Conservation (phyloP, 2,888 invertebrate species). For the Nemoura dubitans region DNA sequence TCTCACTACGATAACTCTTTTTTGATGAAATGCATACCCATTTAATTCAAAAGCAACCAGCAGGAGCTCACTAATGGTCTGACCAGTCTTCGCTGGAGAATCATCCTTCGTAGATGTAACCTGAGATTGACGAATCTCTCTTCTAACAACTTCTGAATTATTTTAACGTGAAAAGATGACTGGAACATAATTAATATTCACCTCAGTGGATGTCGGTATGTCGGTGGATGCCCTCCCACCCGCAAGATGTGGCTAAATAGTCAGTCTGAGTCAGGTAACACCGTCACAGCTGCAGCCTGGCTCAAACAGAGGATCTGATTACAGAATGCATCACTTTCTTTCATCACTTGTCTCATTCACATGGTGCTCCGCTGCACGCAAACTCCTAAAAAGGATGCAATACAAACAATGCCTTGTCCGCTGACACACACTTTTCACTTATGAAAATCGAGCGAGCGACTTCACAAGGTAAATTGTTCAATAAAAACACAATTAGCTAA, state of each 20-base stretch:
- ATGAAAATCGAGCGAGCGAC: constrained; percentile 1
- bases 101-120: constrained; percentile 22
- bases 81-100: not conserved
- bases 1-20: constrained; percentile 4
- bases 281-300: not conserved
- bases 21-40: constrained; percentile 20
- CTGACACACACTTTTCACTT: not conserved
- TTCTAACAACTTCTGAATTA: constrained; percentile 23
- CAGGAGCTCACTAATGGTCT: not conserved
- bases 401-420: constrained; percentile 3
- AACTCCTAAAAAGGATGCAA: constrained; percentile 20
- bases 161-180: not conserved
- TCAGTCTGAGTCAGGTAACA: not conserved
- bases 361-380: constrained; percentile 13
- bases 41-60: not conserved
- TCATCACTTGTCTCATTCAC: constrained; percentile 18
- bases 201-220: not conserved
- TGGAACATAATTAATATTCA: constrained; percentile 26
- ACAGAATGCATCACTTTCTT: constrained; percentile 25
- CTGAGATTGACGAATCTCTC: constrained; percentile 28
- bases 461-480: constrained; percentile 8
- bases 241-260: not conserved
- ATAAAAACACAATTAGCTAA: not conserved
- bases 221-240: not conserved
- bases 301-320: not conserved